Conservation (phyloP, 2,113 vertebrate species). For the Rhinolophus ferrumequinum region DNA sequence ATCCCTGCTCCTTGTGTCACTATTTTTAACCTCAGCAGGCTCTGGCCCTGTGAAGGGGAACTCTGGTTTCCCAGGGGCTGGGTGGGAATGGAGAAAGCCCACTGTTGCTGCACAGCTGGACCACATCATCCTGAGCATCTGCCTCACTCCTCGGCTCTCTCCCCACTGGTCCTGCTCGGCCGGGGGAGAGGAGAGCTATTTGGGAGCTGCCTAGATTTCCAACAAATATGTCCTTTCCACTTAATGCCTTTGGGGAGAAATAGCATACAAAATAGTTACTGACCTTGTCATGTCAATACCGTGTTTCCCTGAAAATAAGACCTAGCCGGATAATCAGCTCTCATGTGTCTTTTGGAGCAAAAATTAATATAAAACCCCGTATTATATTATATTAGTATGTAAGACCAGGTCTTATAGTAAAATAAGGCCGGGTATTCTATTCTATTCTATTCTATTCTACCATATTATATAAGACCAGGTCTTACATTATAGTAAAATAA, state of each 20-base stretch:
- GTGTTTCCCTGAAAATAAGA: too few relatives aligned
- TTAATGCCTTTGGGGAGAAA: not conserved
- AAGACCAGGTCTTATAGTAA: too few relatives aligned
- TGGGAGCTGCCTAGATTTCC: not conserved
- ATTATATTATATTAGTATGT: too few relatives aligned
- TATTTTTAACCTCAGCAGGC: too few relatives aligned
- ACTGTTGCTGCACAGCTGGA: accelerated
- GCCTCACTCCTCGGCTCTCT: not conserved
- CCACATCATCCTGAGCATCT: not conserved
- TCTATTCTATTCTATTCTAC: too few relatives aligned
- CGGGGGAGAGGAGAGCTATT: not conserved
- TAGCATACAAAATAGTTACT: not conserved
- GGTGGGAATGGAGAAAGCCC: not conserved
- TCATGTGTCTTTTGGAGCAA: too few relatives aligned
- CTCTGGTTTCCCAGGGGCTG: not conserved
- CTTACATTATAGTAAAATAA: too few relatives aligned
- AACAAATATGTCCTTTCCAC: not conserved
- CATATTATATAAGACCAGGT: too few relatives aligned
- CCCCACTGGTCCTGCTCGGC: not conserved
- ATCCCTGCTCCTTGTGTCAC: accelerated
- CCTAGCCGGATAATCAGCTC: too few relatives aligned
- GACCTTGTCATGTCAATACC: not conserved
- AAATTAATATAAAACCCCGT: too few relatives aligned
- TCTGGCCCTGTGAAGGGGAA: not conserved
- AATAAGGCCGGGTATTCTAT: too few relatives aligned